Conservation (phyloP, 2,888 invertebrate species). For the Phalangium opilio region DNA sequence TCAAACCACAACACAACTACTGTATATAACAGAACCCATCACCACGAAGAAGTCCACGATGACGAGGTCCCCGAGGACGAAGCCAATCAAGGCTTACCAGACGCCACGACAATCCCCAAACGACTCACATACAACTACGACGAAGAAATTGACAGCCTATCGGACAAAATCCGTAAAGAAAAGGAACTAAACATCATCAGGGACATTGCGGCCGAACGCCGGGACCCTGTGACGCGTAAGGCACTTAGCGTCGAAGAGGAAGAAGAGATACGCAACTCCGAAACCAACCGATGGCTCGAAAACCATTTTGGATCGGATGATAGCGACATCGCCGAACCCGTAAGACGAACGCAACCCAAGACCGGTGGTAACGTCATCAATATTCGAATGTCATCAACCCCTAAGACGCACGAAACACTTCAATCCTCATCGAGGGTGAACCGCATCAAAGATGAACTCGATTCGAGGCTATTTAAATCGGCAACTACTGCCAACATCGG, state of each 20-base stretch:
- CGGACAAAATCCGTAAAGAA: slow-evolving; percentile 3
- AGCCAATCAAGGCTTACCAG: slow-evolving; percentile 5
- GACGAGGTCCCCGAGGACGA: slow-evolving; percentile 31
- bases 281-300: slow-evolving; percentile 6
- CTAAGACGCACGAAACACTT: neutral
- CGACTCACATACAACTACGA: slow-evolving; percentile 6
- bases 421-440: neutral
- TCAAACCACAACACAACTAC: too few species aligned
- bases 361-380: slow-evolving; percentile 10
- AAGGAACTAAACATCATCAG: neutral
- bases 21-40: slow-evolving; percentile 18
- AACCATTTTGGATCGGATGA: slow-evolving; percentile 10
- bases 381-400: slow-evolving; percentile 4
- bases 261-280: slow-evolving; percentile 1
- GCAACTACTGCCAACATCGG: neutral
- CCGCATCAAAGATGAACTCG: neutral
- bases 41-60: slow-evolving; percentile 49
- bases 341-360: slow-evolving; percentile 8
- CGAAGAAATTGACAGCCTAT: slow-evolving; percentile 3
- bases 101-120: neutral
- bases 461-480: neutral
- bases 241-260: slow-evolving; percentile 2
- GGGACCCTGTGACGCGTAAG: slow-evolving; percentile 1
- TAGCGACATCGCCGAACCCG: slow-evolving; percentile 10
- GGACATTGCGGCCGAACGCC: neutral